A percentile compares a stretch with the other conserved stretches of the same genome.
phyloP scores from a whole-genome alignment of 1,140 invertebrate species.

The Platorchestia sp. region DNA sequence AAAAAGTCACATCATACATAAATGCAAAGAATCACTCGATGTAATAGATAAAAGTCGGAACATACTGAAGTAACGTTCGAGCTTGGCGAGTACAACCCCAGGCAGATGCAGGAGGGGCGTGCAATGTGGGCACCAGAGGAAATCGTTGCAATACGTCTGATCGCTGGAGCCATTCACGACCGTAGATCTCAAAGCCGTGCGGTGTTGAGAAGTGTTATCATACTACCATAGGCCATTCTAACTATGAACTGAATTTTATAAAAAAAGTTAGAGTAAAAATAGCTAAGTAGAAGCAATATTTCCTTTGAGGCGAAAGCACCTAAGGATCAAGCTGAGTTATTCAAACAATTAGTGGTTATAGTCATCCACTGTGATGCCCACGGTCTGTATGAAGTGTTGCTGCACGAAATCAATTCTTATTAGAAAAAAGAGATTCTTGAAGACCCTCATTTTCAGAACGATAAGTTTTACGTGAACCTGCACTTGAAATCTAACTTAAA shows the following conservation, averaged over 20 bases:
- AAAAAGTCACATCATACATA: too few species aligned
- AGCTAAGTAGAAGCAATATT: background rate
- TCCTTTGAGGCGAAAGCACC: background rate
- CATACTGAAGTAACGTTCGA: background rate
- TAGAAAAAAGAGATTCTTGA: too few species aligned
- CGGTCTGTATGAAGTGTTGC: too few species aligned
- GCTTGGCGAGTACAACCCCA: background rate
- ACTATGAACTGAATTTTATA: background rate
- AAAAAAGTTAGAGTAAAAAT: background rate
- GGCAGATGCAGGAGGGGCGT: background rate
- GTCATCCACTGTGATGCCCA: too few species aligned
- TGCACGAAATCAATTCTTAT: too few species aligned
- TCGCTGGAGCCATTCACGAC: background rate
- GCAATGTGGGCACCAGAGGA: background rate
- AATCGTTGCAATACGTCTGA: background rate
- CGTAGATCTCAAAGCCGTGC: background rate
- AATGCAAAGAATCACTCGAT: background rate
- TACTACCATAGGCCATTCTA: background rate
- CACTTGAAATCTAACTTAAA: background rate
- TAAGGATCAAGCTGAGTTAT: too few species aligned
- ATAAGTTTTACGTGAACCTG: background rate
- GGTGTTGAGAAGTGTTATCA: too few species aligned
- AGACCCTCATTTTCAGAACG: background rate
- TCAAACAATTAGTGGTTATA: too few species aligned
- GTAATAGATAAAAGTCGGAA: background rate